These are phyloP conservation scores for Argyra leucocephala DNA, from an alignment of 2,888 invertebrate genomes.

Conservation along the genomic window DNA sequence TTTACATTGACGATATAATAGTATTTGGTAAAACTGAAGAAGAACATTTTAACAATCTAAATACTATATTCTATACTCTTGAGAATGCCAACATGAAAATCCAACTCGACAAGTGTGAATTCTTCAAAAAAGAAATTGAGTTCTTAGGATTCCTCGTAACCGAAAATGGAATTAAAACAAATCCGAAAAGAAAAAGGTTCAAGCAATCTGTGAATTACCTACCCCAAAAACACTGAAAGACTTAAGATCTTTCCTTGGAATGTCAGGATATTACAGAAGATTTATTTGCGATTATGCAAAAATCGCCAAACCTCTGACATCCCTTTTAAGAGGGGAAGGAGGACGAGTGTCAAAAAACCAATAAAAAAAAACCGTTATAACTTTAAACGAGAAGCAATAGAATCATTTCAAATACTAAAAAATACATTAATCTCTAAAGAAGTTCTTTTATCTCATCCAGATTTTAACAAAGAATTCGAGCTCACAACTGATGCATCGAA, in stretches of 20 bases:
- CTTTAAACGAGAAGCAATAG: slow-evolving; percentile 12
- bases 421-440: slow-evolving; percentile 17
- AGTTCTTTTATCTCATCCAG: slow-evolving; percentile 15
- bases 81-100: slow-evolving; percentile 17
- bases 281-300: slow-evolving; percentile 20
- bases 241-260: slow-evolving; percentile 14
- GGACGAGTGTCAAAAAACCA: slow-evolving; percentile 17
- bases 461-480: slow-evolving; percentile 18
- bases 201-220: slow-evolving; percentile 18
- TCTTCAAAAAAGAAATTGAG: slow-evolving; percentile 19
- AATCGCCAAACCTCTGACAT: slow-evolving; percentile 17
- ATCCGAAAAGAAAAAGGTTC: slow-evolving; percentile 16
- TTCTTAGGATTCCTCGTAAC: slow-evolving; percentile 22
- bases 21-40: slow-evolving; percentile 20
- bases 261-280: too few species aligned
- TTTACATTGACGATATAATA: slow-evolving; percentile 20
- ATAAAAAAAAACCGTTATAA: slow-evolving; percentile 17
- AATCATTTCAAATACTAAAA: slow-evolving; percentile 18
- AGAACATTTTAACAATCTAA: slow-evolving; percentile 16
- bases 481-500: slow-evolving; percentile 18
- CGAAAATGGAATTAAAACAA: slow-evolving; percentile 19
- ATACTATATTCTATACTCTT: slow-evolving; percentile 16
- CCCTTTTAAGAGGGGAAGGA: slow-evolving; percentile 23
- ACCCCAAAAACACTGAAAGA: slow-evolving; percentile 18
- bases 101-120: slow-evolving; percentile 21